Evolutionary conservation across 2,797 vertebrate genomes (phyloP).

Genomic region (Neosalanx taihuensis): DNA sequence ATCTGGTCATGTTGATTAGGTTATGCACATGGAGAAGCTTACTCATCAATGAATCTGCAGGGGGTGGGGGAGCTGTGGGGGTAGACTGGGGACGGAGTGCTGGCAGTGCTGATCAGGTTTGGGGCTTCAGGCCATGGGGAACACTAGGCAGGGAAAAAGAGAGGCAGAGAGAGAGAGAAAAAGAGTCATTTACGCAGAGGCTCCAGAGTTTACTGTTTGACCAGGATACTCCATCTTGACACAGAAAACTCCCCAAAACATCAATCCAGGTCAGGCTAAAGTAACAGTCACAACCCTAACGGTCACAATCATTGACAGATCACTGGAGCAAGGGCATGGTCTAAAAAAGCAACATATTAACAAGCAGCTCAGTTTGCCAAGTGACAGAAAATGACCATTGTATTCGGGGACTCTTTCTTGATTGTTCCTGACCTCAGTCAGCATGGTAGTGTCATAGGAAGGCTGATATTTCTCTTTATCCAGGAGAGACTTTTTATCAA

Average conservation of each 20-base stretch:
- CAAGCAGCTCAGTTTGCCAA: constrained; percentile 2
- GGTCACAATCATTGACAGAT: constrained; percentile 52
- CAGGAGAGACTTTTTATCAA: constrained; percentile 84
- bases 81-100: constrained; percentile 82
- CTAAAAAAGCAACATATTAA: constrained; percentile 38
- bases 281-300: background rate
- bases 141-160: constrained; percentile 69
- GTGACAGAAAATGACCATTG: background rate
- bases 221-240: background rate
- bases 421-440: constrained; percentile 79
- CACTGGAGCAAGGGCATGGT: background rate
- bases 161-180: constrained; percentile 12
- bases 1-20: background rate
- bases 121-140: constrained; percentile 90
- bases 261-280: constrained; percentile 1
- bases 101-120: constrained; percentile 75
- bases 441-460: constrained; percentile 86
- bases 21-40: constrained; percentile 50
- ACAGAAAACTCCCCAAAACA: background rate
- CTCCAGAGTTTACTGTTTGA: constrained; percentile 13
- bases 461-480: constrained; percentile 92
- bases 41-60: constrained; percentile 84
- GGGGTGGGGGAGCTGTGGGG: constrained; percentile 85
- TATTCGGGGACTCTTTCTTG: no score
- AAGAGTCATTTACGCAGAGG: background rate